A percentile compares a stretch with the other conserved stretches of the same genome.
Evolutionary conservation across 2,888 invertebrate genomes (phyloP).

Genomic region (Linyphia triangularis): DNA sequence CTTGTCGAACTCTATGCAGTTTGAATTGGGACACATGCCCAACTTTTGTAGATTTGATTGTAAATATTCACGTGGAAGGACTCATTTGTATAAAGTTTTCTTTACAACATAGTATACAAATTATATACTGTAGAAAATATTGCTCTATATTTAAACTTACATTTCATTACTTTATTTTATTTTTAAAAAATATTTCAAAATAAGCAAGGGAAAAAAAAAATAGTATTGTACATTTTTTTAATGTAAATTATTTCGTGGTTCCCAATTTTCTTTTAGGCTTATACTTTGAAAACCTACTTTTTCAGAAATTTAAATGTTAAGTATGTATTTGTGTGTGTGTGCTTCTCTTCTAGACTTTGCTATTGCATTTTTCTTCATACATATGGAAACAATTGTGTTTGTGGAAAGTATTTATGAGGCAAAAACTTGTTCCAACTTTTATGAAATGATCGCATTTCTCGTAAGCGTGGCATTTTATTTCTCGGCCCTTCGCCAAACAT

Average conservation of each 20-base stretch:
- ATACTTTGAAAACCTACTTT: constrained; percentile 1
- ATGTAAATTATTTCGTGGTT: background rate
- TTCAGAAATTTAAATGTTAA: constrained; percentile 21
- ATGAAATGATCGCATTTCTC: background rate
- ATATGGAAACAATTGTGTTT: constrained; percentile 37
- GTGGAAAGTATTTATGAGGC: background rate
- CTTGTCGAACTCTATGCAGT: too few species aligned
- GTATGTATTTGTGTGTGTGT: background rate
- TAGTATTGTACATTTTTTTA: background rate
- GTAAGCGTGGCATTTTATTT: constrained; percentile 1
- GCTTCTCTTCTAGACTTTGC: too few species aligned
- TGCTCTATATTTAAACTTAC: too few species aligned
- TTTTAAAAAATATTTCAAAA: too few species aligned
- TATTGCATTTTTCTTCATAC: constrained; percentile 3
- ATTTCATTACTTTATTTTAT: too few species aligned
- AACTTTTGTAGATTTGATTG: too few species aligned
- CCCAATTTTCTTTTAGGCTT: background rate
- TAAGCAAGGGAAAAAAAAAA: too few species aligned
- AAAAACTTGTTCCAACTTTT: constrained; percentile 30
- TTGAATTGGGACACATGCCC: too few species aligned
- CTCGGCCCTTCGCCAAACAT: background rate
- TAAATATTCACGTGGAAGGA: too few species aligned
- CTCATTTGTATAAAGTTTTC: too few species aligned
- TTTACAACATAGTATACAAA: too few species aligned
- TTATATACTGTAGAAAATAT: too few species aligned